phyloP scores from a whole-genome alignment of 1,140 invertebrate genomes.

The Armadillidium nasatum region DNA sequence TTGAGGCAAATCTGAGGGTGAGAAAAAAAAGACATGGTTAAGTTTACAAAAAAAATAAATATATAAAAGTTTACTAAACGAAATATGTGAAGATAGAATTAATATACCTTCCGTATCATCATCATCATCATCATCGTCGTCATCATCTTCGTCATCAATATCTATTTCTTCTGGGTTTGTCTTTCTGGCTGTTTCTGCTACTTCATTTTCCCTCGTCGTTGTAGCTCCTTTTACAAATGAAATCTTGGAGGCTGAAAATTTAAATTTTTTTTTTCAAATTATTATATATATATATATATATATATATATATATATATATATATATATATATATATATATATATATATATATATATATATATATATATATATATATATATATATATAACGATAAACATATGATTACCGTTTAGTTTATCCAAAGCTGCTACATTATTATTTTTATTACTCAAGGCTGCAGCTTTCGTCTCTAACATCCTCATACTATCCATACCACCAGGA shows the following conservation, averaged over 20 bases:
- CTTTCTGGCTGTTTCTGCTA: constrained; percentile 60
- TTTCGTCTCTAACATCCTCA: constrained; percentile 80
- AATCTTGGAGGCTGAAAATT: constrained; percentile 55
- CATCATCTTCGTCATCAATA: constrained; percentile 73
- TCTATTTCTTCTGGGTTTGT: constrained; percentile 93
- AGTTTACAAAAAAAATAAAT: not conserved
- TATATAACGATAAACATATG: no score
- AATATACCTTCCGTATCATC: constrained; percentile 53
- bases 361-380: no score
- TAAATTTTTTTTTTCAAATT: constrained; percentile 44
- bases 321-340: no score
- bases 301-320: no score
- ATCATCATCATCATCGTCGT: constrained; percentile 65
- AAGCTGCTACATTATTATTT: constrained; percentile 35
- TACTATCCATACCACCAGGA: constrained; percentile 68
- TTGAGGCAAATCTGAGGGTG: constrained; percentile 35
- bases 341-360: no score
- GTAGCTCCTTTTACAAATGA: constrained; percentile 80
- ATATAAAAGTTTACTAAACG: not conserved
- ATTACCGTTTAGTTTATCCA: not conserved
- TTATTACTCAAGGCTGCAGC: constrained; percentile 57
- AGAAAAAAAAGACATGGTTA: not conserved
- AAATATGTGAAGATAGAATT: not conserved
- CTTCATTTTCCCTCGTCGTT: constrained; percentile 67
- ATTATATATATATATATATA: no score